Conservation (phyloP, 2,797 vertebrate genomes). For the Garrulus glandarius region DNA sequence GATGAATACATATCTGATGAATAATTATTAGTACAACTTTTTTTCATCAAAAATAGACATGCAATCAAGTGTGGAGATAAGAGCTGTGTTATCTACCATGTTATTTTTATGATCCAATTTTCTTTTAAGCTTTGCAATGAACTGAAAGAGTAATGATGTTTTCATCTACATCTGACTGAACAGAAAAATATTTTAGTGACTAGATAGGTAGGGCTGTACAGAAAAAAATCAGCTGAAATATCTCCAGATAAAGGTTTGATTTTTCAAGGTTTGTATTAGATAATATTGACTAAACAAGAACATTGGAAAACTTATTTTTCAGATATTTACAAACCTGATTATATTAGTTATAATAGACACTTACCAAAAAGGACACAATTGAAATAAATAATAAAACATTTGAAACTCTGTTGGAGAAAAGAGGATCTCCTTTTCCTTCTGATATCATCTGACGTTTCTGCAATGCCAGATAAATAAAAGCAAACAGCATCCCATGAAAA, state of each 20-base stretch:
- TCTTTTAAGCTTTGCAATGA: neutral
- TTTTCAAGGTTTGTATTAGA: neutral
- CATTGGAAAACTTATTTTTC: neutral
- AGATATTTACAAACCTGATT: neutral
- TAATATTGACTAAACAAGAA: neutral
- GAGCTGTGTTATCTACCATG: neutral
- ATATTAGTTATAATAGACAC: slow-evolving; percentile 25
- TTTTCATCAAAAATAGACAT: neutral
- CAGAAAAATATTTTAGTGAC: neutral
- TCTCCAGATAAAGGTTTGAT: neutral
- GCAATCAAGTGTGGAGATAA: neutral
- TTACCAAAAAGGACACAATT: slow-evolving; percentile 89
- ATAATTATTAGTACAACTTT: neutral
- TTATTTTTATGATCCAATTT: neutral
- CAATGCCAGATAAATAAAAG: slow-evolving; percentile 91
- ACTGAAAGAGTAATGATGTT: neutral
- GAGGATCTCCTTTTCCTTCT: slow-evolving; percentile 91
- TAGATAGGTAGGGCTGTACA: neutral
- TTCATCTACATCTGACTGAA: neutral
- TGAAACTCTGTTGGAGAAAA: slow-evolving; percentile 89
- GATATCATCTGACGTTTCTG: slow-evolving; percentile 90
- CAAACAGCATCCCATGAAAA: slow-evolving; percentile 94
- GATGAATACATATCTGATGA: neutral
- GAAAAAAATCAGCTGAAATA: neutral
- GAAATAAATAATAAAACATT: slow-evolving; percentile 90